Conservation (phyloP, 2,113 vertebrate genomes). For the Lepisosteus oculatus region DNA sequence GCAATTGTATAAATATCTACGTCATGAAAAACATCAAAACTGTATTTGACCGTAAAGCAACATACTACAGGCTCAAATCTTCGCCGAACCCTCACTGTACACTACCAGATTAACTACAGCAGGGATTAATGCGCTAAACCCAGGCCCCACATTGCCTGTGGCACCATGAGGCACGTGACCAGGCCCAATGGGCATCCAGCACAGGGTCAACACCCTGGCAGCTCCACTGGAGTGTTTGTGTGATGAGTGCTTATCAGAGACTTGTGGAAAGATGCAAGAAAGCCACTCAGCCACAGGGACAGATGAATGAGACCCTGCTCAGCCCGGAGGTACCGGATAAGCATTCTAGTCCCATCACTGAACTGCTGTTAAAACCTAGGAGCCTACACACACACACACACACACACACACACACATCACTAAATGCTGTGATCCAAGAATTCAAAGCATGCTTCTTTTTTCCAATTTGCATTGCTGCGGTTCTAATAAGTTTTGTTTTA, state of each 20-base stretch:
- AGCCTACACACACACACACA: background rate
- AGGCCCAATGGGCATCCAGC: no score
- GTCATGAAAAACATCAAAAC: no score
- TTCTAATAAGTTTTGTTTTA: constrained; percentile 4
- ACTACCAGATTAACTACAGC: no score
- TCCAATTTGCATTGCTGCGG: background rate
- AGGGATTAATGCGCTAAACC: no score
- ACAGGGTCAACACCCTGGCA: background rate
- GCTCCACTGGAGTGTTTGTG: constrained; percentile 1
- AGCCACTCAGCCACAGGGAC: constrained; percentile 30
- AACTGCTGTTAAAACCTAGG: background rate
- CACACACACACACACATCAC: background rate
- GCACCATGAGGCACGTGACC: no score
- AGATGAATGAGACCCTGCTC: background rate
- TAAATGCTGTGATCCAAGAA: background rate
- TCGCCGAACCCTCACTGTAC: no score
- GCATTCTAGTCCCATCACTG: background rate
- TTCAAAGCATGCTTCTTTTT: background rate
- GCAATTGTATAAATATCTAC: no score
- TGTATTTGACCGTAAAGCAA: no score
- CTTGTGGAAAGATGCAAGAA: constrained; percentile 14
- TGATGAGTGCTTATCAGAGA: constrained; percentile 23
- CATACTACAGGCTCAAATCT: no score
- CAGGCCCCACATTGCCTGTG: no score
- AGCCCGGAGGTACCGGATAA: constrained; percentile 5